Base-by-base conservation (phyloP, 2,797 vertebrate species). In the Falco peregrinus region DNA sequence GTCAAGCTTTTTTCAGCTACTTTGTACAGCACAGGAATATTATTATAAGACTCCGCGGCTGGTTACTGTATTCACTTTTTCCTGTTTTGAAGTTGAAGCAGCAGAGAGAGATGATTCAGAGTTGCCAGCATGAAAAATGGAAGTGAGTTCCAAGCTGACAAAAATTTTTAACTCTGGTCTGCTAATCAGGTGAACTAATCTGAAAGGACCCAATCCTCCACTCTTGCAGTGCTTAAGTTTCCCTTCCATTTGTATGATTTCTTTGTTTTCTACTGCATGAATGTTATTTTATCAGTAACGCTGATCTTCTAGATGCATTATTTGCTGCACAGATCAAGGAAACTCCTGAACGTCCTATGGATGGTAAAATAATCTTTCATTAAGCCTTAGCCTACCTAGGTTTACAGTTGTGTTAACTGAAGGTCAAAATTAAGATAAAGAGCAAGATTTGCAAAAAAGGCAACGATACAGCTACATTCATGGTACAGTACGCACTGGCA, bases 1-100 rank as follows among this genome's bases (percentile, higher is more conserved):
- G 39, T 82, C 70, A 93, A 67, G n/a, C 50, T 68, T 84, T 73
- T 79, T 89, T 82, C 64, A 80, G 25, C 53, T 70, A 41, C 61
- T 83, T 87, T 4, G 4, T 94, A 39, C 29, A n/a, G 53, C 39
- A 48, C 39, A 64, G 48, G 57, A 91, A 29, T 92, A 79, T 79
- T 96, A 94, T 91, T 88, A 8, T 67, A 77, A 77, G 64, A 48
- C 67, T 88, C 54, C 19, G 51, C 82, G 43, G 28, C 70, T 68
- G 18, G 77, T 91, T 96, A 67, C 83, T 80, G 11, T 86, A 41
- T 78, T 95, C 75, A 89, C 74, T 95, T 95, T 95, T 95, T 96
- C 94, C 96, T 93, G 77, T 90, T 96, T 93, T 95, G 87, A 80
- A 88, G 68, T 70, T 87, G 77, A 88, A 97, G 45, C 74, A 90